Base-by-base conservation (phyloP, 2,113 vertebrate species). In the Penelope pileata region DNA sequence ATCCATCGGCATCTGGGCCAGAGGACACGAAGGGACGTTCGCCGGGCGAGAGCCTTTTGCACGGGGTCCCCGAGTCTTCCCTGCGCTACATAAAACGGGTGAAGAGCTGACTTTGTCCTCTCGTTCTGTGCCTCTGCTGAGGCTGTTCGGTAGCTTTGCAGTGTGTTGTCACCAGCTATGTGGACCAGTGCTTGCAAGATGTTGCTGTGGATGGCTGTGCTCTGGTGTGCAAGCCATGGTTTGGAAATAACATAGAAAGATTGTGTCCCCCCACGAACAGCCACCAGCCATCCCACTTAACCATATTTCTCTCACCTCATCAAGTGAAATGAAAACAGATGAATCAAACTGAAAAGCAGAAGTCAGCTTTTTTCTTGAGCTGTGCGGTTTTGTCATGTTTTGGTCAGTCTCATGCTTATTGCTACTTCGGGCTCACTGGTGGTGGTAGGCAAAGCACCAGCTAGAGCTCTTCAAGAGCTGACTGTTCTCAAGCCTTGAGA, bases 71-170 rank as follows among this genome's bases (percentile, higher is more conserved):
- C 0, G 99, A 99, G 93, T 98, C 98, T 54, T 97, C 98, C 82
- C 97, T 99, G 93, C 95, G 78, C 85, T 98, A 98, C 96, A 97
- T 99, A 29, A 99, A 98, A 69, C 98, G 97, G 99, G 99, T 99
- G 92, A 87, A 7, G 14, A 47, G 16, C 82, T 62, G 54, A 10
- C 62, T 70, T 78, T 24, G n/a, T 56, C 15, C 58, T 80, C 30
- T 40, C 32, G 0, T 27, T 38, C 58, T 59, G 11, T 23, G 3
- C 4, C 63, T 7, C 59, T 34, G 68, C 72, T 47, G 90, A 50
- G 56, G n/a, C 40, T 60, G 10, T 29, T 36, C 59, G 24, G 54
- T 23, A 24, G 6, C 8, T 0, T 16, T 47, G 47, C 0, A 1
- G 16, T 11, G 22, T 38, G 43, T 10, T 82, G 26, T 34, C 38